Percentiles rank a stretch among this genome's conserved stretches.
Evolutionary conservation across 2,797 vertebrate species (phyloP).

Genomic region (Sparus aurata): DNA sequence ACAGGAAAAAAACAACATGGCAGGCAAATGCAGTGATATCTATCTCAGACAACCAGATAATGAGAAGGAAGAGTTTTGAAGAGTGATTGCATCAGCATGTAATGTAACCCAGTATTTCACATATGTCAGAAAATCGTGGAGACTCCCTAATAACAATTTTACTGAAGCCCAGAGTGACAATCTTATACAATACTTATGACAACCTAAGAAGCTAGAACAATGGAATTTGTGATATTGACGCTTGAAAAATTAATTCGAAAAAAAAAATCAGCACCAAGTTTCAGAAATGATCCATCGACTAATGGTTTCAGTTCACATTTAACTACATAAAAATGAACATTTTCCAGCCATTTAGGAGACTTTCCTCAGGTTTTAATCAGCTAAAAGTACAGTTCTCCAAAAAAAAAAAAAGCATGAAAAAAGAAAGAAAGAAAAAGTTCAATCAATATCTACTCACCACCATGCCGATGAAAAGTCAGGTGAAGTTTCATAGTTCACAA

Average conservation of each 20-base stretch:
- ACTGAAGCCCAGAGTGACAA: neutral
- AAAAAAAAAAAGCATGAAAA: too few relatives aligned
- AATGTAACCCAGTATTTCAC: neutral
- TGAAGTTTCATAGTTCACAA: too few relatives aligned
- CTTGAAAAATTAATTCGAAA: neutral
- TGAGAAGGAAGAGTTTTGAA: neutral
- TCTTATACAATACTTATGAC: neutral
- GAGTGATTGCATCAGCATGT: neutral
- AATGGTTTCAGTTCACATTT: neutral
- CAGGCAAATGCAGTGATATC: neutral
- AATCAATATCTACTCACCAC: too few relatives aligned
- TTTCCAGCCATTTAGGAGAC: neutral
- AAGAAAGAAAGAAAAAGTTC: too few relatives aligned
- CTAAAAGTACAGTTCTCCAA: too few relatives aligned
- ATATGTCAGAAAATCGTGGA: neutral
- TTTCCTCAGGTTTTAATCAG: neutral
- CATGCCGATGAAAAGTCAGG: too few relatives aligned
- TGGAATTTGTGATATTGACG: neutral
- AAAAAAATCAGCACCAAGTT: neutral
- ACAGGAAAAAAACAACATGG: neutral
- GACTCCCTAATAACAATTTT: neutral
- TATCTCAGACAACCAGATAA: neutral
- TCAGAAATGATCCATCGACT: neutral
- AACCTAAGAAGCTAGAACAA: neutral
- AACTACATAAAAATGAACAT: too few relatives aligned